Conservation (phyloP, 2,797 vertebrate genomes). For the Sphenopsis melanotis region DNA sequence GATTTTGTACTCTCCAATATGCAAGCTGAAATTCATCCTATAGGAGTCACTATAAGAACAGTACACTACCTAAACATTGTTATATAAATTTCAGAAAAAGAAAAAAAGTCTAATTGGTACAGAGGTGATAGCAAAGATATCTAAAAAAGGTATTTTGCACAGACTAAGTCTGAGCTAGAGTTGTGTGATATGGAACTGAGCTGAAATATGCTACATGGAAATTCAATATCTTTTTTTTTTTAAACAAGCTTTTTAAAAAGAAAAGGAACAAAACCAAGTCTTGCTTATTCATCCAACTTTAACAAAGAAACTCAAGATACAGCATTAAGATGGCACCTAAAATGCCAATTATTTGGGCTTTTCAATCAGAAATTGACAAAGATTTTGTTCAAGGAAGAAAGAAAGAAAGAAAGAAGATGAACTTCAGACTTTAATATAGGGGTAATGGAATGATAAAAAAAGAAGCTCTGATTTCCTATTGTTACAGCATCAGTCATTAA, state of each 20-base stretch:
- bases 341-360: not conserved
- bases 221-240: not conserved
- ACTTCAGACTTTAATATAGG: not conserved
- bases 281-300: not conserved
- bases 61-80: not conserved
- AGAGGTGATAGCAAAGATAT: not conserved
- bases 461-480: slow-evolving; percentile 6
- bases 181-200: not conserved
- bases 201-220: not conserved
- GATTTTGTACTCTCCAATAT: not conserved
- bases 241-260: not conserved
- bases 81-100: not conserved
- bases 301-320: not conserved
- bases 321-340: not conserved
- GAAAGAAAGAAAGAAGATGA: not conserved
- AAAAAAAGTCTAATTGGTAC: not conserved
- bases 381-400: not conserved
- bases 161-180: not conserved
- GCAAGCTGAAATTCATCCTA: not conserved
- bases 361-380: not conserved
- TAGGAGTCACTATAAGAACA: not conserved
- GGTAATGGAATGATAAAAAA: not conserved
- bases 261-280: not conserved
- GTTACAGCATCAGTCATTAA: slow-evolving; percentile 6
- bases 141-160: not conserved